Base-by-base conservation (phyloP, 2,888 invertebrate species). In the Drosophila barbarae region DNA sequence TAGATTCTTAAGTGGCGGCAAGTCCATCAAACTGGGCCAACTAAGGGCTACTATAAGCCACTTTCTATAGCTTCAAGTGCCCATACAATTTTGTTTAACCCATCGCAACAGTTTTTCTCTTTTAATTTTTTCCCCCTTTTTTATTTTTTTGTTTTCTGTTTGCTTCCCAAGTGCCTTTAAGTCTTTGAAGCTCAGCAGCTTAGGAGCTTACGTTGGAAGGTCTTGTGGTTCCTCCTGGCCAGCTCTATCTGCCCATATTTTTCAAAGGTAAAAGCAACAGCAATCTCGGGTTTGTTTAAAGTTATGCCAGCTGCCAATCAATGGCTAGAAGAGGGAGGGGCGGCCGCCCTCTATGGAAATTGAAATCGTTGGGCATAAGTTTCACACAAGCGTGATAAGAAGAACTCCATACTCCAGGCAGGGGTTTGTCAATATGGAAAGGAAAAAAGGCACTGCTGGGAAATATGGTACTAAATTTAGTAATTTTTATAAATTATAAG, bases 121-220 rank as follows among this genome's bases (percentile, higher is more conserved):
- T 34, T 42, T 42, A 41, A 59, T 30, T 58, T 58, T 58, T 41
- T 39, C 2, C 34, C 18, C 34, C 53, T 9, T 30, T 38, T 9
- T 3, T 30, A 9, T 26, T 35, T 15, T 13, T 30, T 23, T 23
- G 21, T 15, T 30, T 35, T 53, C 30, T 58, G 32, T 34, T 35
- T 50, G 35, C 18, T 32, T 18, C 21, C 26, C 30, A 51, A 64
- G 52, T 52, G 53, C 64, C 64, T 41, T 56, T 44, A 56, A 67
- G 67, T 47, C 38, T 67, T 64, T 52, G 52, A 63, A 59, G 60
- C 51, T 69, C 72, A 73, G 71, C 74, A 60, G 79, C 74, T 82
- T 79, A 82, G 74, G 64, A 68, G 63, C 59, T 41, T 34, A 28
- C 10, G 36, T 15, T 47, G 44, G 12, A 58, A 32, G 56, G 56